phyloP scores from a whole-genome alignment of 2,888 invertebrate genomes.

The Ormyrus nitidulus region DNA sequence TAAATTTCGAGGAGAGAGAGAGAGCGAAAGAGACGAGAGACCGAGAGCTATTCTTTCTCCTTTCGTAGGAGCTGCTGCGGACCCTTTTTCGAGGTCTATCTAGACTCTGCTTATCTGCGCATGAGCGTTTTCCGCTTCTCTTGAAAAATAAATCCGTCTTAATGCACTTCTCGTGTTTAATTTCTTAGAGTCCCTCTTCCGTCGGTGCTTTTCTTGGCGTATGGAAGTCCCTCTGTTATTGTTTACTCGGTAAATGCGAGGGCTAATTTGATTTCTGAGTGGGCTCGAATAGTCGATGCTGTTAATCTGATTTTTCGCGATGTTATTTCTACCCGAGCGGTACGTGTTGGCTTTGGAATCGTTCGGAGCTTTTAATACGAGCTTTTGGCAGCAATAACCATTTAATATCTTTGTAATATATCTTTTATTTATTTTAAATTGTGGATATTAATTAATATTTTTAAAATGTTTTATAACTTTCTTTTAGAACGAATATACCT shows the following conservation, averaged over 20 bases:
- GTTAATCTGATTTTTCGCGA: too few species aligned
- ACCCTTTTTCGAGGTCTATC: background rate
- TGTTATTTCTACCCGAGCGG: too few species aligned
- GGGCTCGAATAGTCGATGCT: too few species aligned
- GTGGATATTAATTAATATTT: too few species aligned
- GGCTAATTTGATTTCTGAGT: slow-evolving; percentile 16
- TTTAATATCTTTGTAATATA: too few species aligned
- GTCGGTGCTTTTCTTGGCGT: too few species aligned
- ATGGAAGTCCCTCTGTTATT: slow-evolving; percentile 16
- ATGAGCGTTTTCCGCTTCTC: background rate
- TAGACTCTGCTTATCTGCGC: slow-evolving; percentile 38
- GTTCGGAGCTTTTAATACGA: too few species aligned
- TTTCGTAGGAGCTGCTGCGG: slow-evolving; percentile 14
- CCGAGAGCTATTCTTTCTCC: slow-evolving; percentile 40
- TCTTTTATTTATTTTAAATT: too few species aligned
- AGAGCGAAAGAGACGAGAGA: background rate
- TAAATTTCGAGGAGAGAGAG: slow-evolving; percentile 38
- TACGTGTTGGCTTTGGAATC: too few species aligned
- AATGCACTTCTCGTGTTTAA: slow-evolving; percentile 56
- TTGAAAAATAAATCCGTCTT: slow-evolving; percentile 48
- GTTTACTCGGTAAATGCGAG: background rate
- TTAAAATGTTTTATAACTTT: too few species aligned
- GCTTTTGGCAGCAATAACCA: too few species aligned
- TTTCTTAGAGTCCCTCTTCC: slow-evolving; percentile 27
- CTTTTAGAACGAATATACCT: too few species aligned